Evolutionary conservation across 2,888 invertebrate genomes (phyloP).

Genomic region (Tipula lateralis): DNA sequence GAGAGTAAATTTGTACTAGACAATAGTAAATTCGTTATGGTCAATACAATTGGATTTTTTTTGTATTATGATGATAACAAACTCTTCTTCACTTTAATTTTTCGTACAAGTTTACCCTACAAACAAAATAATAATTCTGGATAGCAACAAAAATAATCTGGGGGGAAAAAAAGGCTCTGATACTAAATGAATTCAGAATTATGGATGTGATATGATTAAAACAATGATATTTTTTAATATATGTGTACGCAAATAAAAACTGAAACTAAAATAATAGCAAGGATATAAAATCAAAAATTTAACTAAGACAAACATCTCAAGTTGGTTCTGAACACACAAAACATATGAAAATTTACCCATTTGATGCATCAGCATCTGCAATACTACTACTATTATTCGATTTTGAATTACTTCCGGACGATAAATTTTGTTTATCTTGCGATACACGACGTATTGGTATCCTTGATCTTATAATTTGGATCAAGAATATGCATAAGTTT

Average conservation of each 20-base stretch:
- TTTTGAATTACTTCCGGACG: slow-evolving; percentile 46
- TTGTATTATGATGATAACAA: too few relatives aligned
- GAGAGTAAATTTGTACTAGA: background rate
- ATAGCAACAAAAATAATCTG: background rate
- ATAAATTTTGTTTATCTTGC: slow-evolving; percentile 46
- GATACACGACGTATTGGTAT: slow-evolving; percentile 48
- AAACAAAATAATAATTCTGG: background rate
- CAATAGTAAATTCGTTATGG: too few relatives aligned
- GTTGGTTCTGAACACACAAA: background rate
- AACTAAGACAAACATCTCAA: background rate
- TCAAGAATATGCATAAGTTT: background rate
- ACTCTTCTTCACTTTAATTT: too few relatives aligned
- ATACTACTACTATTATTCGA: slow-evolving; percentile 41
- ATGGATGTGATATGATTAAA: background rate
- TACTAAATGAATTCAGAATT: too few relatives aligned
- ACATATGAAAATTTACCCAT: slow-evolving; percentile 43
- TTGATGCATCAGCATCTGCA: slow-evolving; percentile 31
- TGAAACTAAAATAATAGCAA: background rate
- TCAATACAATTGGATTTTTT: too few relatives aligned
- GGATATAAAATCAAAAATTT: background rate
- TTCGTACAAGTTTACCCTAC: background rate
- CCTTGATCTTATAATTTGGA: slow-evolving; percentile 40
- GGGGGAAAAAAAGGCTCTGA: background rate
- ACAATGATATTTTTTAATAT: background rate
- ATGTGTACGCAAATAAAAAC: background rate